phyloP scores from a whole-genome alignment of 2,888 invertebrate species.

The Schizotus pectinicornis region DNA sequence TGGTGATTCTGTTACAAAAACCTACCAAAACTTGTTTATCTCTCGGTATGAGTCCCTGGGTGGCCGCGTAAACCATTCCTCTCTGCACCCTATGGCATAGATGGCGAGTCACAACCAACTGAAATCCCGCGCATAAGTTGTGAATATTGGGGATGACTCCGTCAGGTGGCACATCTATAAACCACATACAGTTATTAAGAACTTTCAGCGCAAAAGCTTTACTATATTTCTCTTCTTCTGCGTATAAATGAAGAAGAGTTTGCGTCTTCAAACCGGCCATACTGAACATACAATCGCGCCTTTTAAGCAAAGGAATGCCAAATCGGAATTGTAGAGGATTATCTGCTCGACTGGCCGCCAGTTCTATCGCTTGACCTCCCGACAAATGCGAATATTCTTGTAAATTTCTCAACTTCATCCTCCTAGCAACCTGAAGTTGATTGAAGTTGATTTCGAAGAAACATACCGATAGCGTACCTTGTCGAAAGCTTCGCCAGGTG shows the following conservation, averaged over 20 bases:
- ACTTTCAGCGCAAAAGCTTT: conserved; percentile 11
- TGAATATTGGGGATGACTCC: conserved; percentile 74
- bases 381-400: conserved; percentile 73
- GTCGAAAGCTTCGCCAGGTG: conserved; percentile 94
- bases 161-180: conserved; percentile 66
- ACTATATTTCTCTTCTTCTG: conserved; percentile 66
- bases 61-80: conserved; percentile 76
- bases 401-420: conserved; percentile 81
- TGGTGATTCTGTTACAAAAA: neutral
- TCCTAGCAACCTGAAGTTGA: conserved; percentile 70
- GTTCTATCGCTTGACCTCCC: conserved; percentile 88
- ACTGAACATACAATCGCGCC: conserved; percentile 88
- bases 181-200: conserved; percentile 8
- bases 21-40: conserved; percentile 66
- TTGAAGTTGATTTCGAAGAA: neutral
- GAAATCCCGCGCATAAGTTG: conserved; percentile 88
- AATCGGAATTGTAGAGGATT: conserved; percentile 71
- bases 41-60: conserved; percentile 66
- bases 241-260: conserved; percentile 61
- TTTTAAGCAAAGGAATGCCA: conserved; percentile 66
- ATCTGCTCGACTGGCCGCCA: conserved; percentile 72
- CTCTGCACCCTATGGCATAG: conserved; percentile 82
- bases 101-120: conserved; percentile 76
- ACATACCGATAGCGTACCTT: conserved; percentile 72
- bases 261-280: conserved; percentile 82